These are phyloP conservation scores for Gallinago media DNA, from an alignment of 2,113 vertebrate species.

Conservation along the genomic window DNA sequence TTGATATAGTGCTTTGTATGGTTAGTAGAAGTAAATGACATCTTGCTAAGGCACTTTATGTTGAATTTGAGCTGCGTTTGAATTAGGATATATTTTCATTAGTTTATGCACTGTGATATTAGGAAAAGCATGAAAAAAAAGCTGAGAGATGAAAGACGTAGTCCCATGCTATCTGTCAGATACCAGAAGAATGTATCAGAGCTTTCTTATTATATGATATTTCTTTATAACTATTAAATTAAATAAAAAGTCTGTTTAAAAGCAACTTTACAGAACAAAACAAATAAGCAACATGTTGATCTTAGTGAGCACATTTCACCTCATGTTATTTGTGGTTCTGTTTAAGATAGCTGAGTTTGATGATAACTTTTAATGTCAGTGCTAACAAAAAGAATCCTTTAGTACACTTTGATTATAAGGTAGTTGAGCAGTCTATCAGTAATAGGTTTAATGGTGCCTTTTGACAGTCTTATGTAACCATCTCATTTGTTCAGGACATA, in stretches of 20 bases:
- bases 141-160: background rate
- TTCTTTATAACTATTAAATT: slow-evolving; percentile 4
- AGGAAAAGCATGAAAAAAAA: slow-evolving; percentile 18
- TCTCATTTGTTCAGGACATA: slow-evolving; percentile 39
- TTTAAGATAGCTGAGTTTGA: background rate
- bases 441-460: slow-evolving; percentile 38
- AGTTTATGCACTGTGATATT: background rate
- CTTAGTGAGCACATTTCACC: background rate
- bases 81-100: background rate
- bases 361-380: slow-evolving; percentile 25
- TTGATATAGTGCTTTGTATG: background rate
- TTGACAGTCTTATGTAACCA: slow-evolving; percentile 32
- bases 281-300: background rate
- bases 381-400: slow-evolving; percentile 33
- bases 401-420: slow-evolving; percentile 48
- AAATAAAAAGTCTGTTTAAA: slow-evolving; percentile 22
- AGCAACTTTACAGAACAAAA: background rate
- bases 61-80: background rate
- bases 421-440: background rate
- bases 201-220: background rate
- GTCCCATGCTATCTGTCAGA: background rate
- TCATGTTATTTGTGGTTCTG: background rate
- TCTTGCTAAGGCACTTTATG: background rate
- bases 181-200: slow-evolving; percentile 26
- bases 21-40: background rate